Base-by-base conservation (phyloP, 2,113 vertebrate genomes). In the Sturnus vulgaris region DNA sequence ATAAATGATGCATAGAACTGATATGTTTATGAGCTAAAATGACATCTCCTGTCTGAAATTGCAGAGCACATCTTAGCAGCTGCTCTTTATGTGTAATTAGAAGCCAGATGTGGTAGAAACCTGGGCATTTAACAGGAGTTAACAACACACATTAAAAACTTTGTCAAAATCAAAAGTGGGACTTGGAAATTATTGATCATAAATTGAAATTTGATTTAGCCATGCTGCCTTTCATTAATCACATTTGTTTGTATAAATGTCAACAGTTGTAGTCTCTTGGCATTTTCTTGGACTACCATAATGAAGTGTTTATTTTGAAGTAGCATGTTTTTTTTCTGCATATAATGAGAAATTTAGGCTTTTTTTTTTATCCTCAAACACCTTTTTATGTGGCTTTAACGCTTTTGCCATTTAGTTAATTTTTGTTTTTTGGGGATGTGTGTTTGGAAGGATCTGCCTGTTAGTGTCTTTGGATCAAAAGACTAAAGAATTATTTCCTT, bases 91-190 rank as follows among this genome's bases (percentile, higher is more conserved):
- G 27, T 46, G 49, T 39, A 87, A 76, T 96, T 87, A 79, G 57
- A 85, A 90, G 66, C 59, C 69, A 93, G 90, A 91, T 93, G 82
- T 82, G 65, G 30, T 79, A n/a, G 77, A 79, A 92, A 88, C 52
- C 16, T 92, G 90, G 37, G 71, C 19, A 44, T 95, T 88, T 86
- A 93, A 27, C 30, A 53, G n/a, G 78, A 88, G 73, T 46, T 82
- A 89, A 69, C 22, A 92, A 59, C 15, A 72, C 49, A 24, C 13
- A 84, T 75, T 57, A 71, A 87, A 79, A 88, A 64, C 59, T 81
- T 91, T 4, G 33, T 73, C 83, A 59, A 82, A 91, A 65, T 61
- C 64, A 85, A 89, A 91, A 80, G 22, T 73, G 20, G 31, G 75
- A 77, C 11, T 39, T 68, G 37, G 35, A 85, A 77, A 81, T 85